Percentiles rank a stretch among this genome's conserved stretches.
Conservation (phyloP, 2,888 invertebrate genomes). For the Endotricha flammealis region DNA sequence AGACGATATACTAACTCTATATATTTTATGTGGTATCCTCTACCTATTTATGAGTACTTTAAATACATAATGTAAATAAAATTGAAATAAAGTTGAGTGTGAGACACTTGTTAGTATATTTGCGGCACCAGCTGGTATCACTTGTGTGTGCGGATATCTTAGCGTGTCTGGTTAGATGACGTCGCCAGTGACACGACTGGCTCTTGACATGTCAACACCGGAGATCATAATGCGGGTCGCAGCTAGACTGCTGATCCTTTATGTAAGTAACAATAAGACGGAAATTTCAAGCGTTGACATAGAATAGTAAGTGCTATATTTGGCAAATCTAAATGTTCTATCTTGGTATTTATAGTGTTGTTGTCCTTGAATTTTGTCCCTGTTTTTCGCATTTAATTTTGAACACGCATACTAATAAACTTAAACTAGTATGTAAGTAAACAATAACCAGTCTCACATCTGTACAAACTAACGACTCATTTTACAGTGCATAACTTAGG, state of each 20-base stretch:
- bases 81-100: slow-evolving; percentile 11
- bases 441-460: slow-evolving; percentile 8
- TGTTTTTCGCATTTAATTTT: not conserved
- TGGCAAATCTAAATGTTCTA: too few relatives aligned
- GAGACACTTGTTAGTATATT: slow-evolving; percentile 29
- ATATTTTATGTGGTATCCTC: too few relatives aligned
- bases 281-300: too few relatives aligned
- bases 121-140: slow-evolving; percentile 39
- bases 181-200: slow-evolving; percentile 26
- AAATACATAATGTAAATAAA: slow-evolving; percentile 15
- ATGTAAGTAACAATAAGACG: too few relatives aligned
- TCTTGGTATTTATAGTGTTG: not conserved
- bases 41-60: too few relatives aligned
- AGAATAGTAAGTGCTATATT: too few relatives aligned
- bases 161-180: slow-evolving; percentile 34
- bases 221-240: slow-evolving; percentile 36
- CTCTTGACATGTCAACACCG: slow-evolving; percentile 35
- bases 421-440: slow-evolving; percentile 7
- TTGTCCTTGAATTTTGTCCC: slow-evolving; percentile 5
- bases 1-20: slow-evolving; percentile 32
- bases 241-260: slow-evolving; percentile 35
- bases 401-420: slow-evolving; percentile 5
- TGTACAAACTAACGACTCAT: slow-evolving; percentile 2
- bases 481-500: not conserved
- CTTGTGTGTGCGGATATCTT: slow-evolving; percentile 39